Conservation (phyloP, 1,140 invertebrate genomes). For the Wasmannia auropunctata region DNA sequence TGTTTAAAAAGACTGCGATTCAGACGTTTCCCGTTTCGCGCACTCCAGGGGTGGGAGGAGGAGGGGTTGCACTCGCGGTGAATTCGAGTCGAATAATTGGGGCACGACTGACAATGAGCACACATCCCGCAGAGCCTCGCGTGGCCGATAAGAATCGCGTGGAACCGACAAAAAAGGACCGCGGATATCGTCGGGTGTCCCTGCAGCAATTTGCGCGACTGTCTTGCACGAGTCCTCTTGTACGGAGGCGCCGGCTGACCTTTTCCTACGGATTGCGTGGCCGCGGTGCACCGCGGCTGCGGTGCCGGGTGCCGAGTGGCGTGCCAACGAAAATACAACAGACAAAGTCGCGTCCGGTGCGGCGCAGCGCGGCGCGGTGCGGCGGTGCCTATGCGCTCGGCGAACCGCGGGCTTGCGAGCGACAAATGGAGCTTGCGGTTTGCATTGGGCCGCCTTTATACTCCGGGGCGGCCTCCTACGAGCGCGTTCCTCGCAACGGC, state of each 20-base stretch:
- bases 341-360: slow-evolving; percentile 22
- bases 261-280: slow-evolving; percentile 59
- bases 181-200: neutral
- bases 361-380: too few relatives aligned
- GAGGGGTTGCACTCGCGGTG: neutral
- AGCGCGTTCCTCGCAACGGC: neutral
- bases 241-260: slow-evolving; percentile 46
- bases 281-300: neutral
- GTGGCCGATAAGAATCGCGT: slow-evolving; percentile 16
- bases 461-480: slow-evolving; percentile 16
- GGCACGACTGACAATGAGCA: too few relatives aligned
- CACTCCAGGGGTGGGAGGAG: too few relatives aligned
- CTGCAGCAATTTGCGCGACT: slow-evolving; percentile 39
- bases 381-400: neutral
- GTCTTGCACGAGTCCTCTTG: slow-evolving; percentile 7
- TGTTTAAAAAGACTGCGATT: neutral
- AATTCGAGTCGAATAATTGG: neutral
- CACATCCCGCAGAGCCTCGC: neutral
- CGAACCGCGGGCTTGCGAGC: slow-evolving; percentile 58
- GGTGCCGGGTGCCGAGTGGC: neutral
- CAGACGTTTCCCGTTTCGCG: neutral
- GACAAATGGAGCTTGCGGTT: slow-evolving; percentile 73
- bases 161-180: slow-evolving; percentile 29
- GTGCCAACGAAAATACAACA: slow-evolving; percentile 67
- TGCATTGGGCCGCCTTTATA: slow-evolving; percentile 65